Evolutionary conservation across 2,888 invertebrate species (phyloP), one percentile per base, ranked within the genome.

Genomic region (Amphipoea lucens): DNA sequence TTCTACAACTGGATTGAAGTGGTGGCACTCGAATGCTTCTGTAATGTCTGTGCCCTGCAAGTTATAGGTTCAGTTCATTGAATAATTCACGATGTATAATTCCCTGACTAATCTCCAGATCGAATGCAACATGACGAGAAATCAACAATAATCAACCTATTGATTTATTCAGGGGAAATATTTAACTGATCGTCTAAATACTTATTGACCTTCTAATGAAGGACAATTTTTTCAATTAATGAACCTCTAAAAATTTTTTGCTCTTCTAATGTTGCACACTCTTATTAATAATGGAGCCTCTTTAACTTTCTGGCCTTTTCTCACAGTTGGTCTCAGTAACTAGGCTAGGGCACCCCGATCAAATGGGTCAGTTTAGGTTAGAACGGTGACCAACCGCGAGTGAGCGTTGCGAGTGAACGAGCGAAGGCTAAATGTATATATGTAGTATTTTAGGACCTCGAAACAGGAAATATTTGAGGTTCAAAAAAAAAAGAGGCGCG

Each of bases 21-120:
- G 98, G 86, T 97, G 97, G 20, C 93, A 84, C 93, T 97, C 97
- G 82, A 97, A 98, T 1, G 97, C 96, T 92, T 98, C 98, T 0
- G 98, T 98, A 74, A 98, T 97, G 83, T 98, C 98, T 2, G 97
- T 97, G 1, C 97, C 98, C 95, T 97, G 92, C 12, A 96, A 95
- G 81, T 29, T 62, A 65, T 29, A 6, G 0, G 11, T 45, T 51
- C 6, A 6, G 23, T 36, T 36, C 12, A 60, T 20, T 11, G 20
- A 72, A 42, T 12, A 60, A 45, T 29, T 29, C 2, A 9, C 5
- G 3, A 71, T 14, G 40, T 40, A 17, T 36, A 7, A 51, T 23
- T 36, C 2, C 2, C 3, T 71, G 3, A 40, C 0, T 40, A 17
- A 57, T 54, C n/a, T 70, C 40, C 54, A 51, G 20, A 51, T 29